These are phyloP conservation scores for Piezodorus guildinii DNA, from an alignment of 1,140 invertebrate genomes.

Conservation along the genomic window DNA sequence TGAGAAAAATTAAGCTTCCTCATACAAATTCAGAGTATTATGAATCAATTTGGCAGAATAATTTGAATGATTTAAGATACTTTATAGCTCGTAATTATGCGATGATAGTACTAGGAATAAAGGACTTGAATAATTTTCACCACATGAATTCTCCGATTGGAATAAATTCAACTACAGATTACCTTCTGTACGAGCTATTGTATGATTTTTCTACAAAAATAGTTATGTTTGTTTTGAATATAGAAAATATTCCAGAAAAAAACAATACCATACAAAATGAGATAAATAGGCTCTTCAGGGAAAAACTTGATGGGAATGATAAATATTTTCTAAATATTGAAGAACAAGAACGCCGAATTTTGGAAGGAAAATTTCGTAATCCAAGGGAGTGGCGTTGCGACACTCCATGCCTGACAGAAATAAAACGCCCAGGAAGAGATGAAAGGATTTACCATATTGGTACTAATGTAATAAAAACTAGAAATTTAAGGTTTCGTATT, in stretches of 20 bases:
- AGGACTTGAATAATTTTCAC: not conserved
- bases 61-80: slow-evolving; percentile 5
- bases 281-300: not conserved
- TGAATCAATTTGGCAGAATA: not conserved
- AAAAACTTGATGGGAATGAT: not conserved
- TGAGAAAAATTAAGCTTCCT: not conserved
- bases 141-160: not conserved
- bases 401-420: not conserved
- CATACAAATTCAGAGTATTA: not conserved
- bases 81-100: slow-evolving; percentile 1
- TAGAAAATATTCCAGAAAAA: not conserved
- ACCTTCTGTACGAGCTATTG: not conserved
- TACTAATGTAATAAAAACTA: not conserved
- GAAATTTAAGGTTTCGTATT: not conserved
- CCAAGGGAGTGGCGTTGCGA: not conserved
- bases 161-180: not conserved
- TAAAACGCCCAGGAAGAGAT: slow-evolving; percentile 7
- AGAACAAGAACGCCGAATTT: not conserved
- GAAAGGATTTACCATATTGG: not conserved
- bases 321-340: not conserved
- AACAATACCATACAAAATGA: not conserved
- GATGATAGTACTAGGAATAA: not conserved
- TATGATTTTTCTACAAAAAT: slow-evolving; percentile 6
- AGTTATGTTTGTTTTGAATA: not conserved
- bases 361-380: not conserved